A percentile compares a stretch with the other conserved stretches of the same genome.
phyloP scores from a whole-genome alignment of 2,113 vertebrate genomes.

The Leucosticte australis region DNA sequence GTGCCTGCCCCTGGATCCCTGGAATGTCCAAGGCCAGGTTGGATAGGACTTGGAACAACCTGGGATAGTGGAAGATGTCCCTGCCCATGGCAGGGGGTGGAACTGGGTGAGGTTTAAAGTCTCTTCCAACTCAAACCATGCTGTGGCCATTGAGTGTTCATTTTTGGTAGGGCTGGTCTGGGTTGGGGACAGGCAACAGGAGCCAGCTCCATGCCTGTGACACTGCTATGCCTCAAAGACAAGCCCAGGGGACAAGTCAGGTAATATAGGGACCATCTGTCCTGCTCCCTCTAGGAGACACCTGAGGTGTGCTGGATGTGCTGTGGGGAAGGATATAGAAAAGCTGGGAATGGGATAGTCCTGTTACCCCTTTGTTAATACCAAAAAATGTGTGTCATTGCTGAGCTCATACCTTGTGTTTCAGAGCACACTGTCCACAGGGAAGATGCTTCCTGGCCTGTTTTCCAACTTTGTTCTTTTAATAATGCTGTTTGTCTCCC shows the following conservation, averaged over 20 bases:
- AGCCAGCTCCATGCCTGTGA: not conserved
- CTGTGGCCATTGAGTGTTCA: not conserved
- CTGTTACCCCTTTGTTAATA: not conserved
- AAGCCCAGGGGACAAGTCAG: not conserved
- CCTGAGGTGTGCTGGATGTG: not conserved
- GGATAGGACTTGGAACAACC: rapidly evolving
- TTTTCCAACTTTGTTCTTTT: not conserved
- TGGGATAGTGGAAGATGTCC: rapidly evolving
- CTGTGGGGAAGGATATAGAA: not conserved
- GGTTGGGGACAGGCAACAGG: no score
- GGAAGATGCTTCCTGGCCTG: not conserved
- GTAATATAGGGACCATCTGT: rapidly evolving
- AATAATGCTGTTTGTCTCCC: not conserved
- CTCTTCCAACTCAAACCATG: not conserved
- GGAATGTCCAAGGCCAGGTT: not conserved
- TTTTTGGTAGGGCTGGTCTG: not conserved
- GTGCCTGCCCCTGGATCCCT: not conserved
- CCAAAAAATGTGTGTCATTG: not conserved
- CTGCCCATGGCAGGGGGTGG: not conserved
- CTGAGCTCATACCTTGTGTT: not conserved
- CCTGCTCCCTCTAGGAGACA: not conserved
- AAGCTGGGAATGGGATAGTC: not conserved
- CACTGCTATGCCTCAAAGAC: not conserved
- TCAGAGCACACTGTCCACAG: not conserved
- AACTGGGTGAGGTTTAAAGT: rapidly evolving